Conservation (phyloP, 2,797 vertebrate species). For the Brachyalestes nurse region DNA sequence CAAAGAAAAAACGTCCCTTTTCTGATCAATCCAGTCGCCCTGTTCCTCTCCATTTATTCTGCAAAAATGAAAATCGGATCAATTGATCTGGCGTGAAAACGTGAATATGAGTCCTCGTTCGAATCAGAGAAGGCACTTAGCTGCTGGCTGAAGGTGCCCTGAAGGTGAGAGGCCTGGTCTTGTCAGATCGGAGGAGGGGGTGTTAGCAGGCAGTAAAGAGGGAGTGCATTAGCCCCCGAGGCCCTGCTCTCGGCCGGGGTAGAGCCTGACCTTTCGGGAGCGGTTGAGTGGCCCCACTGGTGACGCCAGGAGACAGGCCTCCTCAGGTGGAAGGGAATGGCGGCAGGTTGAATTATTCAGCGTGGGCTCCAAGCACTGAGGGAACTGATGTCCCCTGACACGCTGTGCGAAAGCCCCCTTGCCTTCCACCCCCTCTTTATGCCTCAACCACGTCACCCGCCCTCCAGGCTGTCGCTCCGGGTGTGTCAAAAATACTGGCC, state of each 20-base stretch:
- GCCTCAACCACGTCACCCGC: conserved; percentile 8
- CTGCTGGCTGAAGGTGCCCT: conserved; percentile 65
- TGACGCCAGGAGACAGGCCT: conserved; percentile 86
- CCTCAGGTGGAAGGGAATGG: conserved; percentile 86
- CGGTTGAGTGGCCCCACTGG: conserved; percentile 83
- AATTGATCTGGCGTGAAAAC: conserved; percentile 58
- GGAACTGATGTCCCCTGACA: conserved; percentile 78
- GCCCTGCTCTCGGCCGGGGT: conserved; percentile 56
- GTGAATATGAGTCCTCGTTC: conserved; percentile 34
- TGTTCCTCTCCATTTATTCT: conserved; percentile 69
- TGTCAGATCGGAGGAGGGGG: conserved; percentile 72
- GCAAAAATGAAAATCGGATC: conserved; percentile 71
- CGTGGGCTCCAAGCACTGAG: conserved; percentile 66
- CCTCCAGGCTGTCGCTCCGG: conserved; percentile 33
- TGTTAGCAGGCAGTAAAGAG: conserved; percentile 72
- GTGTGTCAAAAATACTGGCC: conserved; percentile 34
- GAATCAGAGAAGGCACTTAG: conserved; percentile 77
- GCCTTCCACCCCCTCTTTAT: conserved; percentile 28
- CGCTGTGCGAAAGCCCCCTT: conserved; percentile 61
- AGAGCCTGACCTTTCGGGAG: conserved; percentile 81
- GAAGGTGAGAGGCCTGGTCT: conserved; percentile 74
- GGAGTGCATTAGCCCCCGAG: conserved; percentile 70
- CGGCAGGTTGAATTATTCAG: conserved; percentile 85
- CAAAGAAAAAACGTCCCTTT: neutral
- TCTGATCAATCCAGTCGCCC: conserved; percentile 1